Percentiles rank a stretch among this genome's conserved stretches.
These are phyloP conservation scores for Daphoenositta chrysoptera DNA, from an alignment of 2,113 vertebrate species.

Conservation along the genomic window DNA sequence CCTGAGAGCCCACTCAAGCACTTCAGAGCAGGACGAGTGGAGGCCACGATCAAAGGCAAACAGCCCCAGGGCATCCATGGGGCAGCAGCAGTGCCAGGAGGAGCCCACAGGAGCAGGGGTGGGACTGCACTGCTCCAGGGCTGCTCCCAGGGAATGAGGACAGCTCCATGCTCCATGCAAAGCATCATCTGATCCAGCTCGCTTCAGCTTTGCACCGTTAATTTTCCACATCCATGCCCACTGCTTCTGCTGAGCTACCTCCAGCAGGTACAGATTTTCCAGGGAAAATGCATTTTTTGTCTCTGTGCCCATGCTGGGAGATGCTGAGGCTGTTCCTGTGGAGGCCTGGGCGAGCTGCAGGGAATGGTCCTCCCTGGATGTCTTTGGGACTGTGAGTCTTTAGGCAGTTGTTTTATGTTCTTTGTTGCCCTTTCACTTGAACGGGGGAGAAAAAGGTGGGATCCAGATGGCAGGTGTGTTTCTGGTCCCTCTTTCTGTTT, in stretches of 20 bases:
- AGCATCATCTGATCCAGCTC: not conserved
- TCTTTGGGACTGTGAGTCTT: not conserved
- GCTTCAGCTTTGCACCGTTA: not conserved
- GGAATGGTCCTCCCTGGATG: not conserved
- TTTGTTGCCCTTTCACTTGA: not conserved
- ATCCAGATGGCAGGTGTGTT: not conserved
- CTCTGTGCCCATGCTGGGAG: not conserved
- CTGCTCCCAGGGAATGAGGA: not conserved
- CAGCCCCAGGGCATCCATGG: rapidly evolving
- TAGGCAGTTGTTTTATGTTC: not conserved
- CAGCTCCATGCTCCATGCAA: not conserved
- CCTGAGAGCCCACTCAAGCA: not conserved
- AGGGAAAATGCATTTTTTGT: not conserved
- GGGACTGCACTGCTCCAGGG: rapidly evolving
- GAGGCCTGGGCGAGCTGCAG: not conserved
- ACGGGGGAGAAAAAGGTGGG: not conserved
- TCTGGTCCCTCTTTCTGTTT: not conserved
- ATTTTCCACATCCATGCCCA: not conserved
- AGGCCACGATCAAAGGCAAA: not conserved
- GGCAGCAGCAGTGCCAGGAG: not conserved
- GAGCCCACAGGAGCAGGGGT: rapidly evolving
- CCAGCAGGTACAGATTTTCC: not conserved
- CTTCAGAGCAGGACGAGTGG: rapidly evolving
- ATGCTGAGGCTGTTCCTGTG: not conserved
- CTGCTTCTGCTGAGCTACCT: not conserved